Evolutionary conservation across 2,888 invertebrate genomes (phyloP), one percentile per base, ranked within the genome.

Genomic region (Agapostemon virescens): DNA sequence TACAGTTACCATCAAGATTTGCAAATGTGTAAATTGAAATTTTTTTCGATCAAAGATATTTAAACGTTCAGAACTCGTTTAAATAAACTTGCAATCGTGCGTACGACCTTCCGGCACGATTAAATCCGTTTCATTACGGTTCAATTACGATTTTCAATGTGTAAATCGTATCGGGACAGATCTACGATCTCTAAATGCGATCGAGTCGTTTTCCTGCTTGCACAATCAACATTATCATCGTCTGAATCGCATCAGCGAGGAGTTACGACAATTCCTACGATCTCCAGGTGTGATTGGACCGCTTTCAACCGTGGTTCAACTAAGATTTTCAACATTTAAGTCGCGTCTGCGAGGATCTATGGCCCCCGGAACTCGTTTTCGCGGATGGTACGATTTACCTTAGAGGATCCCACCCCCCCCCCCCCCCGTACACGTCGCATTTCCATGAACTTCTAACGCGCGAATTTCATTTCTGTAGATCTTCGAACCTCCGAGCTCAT

Each of bases 391-490:
- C 17, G 26, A 58, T 58, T 30, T 58, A 58, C 58, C 26, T 58
- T 26, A 30, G 58, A 26, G 30, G 58, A 30, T 58, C 58, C 26
- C n/a, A n/a, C n/a, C n/a, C n/a, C n/a, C n/a, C n/a, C n/a, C n/a
- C n/a, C n/a, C n/a, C n/a, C 58, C 30, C 58, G 30, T 58, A 30
- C 26, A 30, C 58, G 33, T 49, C 45, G 36, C 61, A 52, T 71
- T 55, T 33, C 40, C 61, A 76, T 30, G 52, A 55, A 52, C 69
- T 64, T 64, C 68, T 61, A 69, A 69, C 55, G 64, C 69, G 38
- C 52, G 66, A 69, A 77, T 70, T 77, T 63, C 61, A 63, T 20
- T 63, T 36, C 61, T 63, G 61, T 33, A 20, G 61, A 63, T 33
- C 61, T 17, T 17, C 20, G 36, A 33, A n/a, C 20, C 20, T 3